Conservation (phyloP, 2,797 vertebrate genomes). For the Melanotaenia pygmaea region DNA sequence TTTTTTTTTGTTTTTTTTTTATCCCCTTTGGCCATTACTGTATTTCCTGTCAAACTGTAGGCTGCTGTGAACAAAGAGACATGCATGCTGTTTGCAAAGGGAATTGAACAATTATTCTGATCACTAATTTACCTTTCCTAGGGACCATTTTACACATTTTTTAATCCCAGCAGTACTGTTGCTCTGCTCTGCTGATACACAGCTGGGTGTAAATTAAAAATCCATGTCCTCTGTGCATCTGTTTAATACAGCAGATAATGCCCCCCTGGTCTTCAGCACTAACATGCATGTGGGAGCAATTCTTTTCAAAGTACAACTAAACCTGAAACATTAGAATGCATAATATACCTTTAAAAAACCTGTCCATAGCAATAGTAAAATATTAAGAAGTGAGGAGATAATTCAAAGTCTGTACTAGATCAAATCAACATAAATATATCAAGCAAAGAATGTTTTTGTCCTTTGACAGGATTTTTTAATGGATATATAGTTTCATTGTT, state of each 20-base stretch:
- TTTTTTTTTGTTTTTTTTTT: too few species aligned
- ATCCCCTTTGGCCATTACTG: not conserved
- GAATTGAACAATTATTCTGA: slow-evolving; percentile 59
- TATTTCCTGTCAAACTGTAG: slow-evolving; percentile 40
- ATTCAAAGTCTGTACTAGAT: not conserved
- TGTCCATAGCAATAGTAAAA: not conserved
- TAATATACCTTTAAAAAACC: not conserved
- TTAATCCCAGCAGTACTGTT: slow-evolving; percentile 49
- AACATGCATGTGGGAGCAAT: not conserved
- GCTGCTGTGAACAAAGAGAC: slow-evolving; percentile 35
- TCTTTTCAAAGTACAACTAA: not conserved
- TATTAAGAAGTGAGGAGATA: not conserved
- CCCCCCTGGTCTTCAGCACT: not conserved
- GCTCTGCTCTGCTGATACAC: slow-evolving; percentile 56
- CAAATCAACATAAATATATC: not conserved
- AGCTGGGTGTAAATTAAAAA: slow-evolving; percentile 62
- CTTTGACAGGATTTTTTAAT: not conserved
- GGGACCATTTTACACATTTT: slow-evolving; percentile 23
- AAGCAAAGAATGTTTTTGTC: not conserved
- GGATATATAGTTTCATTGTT: not conserved
- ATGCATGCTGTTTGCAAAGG: slow-evolving; percentile 28
- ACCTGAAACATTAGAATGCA: not conserved
- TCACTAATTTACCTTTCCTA: slow-evolving; percentile 55
- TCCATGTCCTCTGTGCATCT: slow-evolving; percentile 58
- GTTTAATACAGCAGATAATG: slow-evolving; percentile 52